phyloP scores from a whole-genome alignment of 2,888 invertebrate genomes.

The Melolontha melolontha region DNA sequence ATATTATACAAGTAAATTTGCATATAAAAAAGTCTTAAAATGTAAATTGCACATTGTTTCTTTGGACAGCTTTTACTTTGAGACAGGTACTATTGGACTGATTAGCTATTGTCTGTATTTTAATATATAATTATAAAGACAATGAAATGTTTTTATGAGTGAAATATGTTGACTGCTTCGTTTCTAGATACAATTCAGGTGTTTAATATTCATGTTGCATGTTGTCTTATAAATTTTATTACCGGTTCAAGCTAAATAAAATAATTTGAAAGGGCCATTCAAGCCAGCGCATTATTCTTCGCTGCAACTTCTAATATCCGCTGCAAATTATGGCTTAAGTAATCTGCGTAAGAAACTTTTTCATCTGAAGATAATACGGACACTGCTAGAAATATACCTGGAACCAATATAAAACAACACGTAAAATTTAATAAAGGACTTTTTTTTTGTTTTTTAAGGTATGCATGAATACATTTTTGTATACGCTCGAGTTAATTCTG shows the following conservation, averaged over 20 bases:
- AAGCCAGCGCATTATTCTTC: neutral
- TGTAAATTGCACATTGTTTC: conserved; percentile 60
- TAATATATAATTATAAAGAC: conserved; percentile 30
- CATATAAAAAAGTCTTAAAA: conserved; percentile 59
- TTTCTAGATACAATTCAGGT: conserved; percentile 8
- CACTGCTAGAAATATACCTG: too few relatives aligned
- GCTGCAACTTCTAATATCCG: too few relatives aligned
- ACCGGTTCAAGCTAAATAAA: neutral
- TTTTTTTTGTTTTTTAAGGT: too few relatives aligned
- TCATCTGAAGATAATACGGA: too few relatives aligned
- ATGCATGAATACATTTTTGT: too few relatives aligned
- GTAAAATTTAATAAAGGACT: too few relatives aligned
- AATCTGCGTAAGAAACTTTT: too few relatives aligned
- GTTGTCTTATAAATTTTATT: conserved; percentile 17
- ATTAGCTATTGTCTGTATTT: conserved; percentile 49
- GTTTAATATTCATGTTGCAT: conserved; percentile 27
- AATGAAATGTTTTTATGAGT: conserved; percentile 9
- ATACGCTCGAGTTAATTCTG: too few relatives aligned
- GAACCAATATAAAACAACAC: too few relatives aligned
- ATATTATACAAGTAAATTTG: conserved; percentile 56
- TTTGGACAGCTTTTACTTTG: conserved; percentile 50
- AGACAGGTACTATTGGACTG: conserved; percentile 42
- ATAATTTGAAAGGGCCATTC: neutral
- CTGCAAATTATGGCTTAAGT: too few relatives aligned
- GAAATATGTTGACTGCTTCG: conserved; percentile 8